Conservation (phyloP, 2,113 vertebrate species). For the Elephantulus edwardii region DNA sequence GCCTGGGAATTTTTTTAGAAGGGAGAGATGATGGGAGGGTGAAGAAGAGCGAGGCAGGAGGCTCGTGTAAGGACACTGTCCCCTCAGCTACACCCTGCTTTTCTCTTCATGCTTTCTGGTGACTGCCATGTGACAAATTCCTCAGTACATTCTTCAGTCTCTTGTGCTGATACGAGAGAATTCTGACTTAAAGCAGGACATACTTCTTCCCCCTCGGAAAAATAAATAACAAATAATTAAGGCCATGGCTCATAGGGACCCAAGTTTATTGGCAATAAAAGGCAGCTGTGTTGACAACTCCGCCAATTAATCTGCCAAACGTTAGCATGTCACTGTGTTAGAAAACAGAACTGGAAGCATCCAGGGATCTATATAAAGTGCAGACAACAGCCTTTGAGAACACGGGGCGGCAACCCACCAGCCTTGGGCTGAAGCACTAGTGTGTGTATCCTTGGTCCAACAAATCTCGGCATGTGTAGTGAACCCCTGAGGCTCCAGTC, state of each 20-base stretch:
- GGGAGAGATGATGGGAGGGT: background rate
- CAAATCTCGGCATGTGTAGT: background rate
- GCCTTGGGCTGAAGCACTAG: background rate
- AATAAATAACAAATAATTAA: slow-evolving; percentile 67
- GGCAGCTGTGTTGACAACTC: slow-evolving; percentile 64
- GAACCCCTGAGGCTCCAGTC: background rate
- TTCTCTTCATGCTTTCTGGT: background rate
- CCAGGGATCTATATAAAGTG: slow-evolving; percentile 33
- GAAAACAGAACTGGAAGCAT: slow-evolving; percentile 20
- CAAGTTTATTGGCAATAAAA: slow-evolving; percentile 74
- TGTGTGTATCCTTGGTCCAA: background rate
- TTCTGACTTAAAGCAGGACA: background rate
- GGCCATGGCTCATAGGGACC: slow-evolving; percentile 37
- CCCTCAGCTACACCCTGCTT: background rate
- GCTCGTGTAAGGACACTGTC: fast-evolving
- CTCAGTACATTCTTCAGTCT: background rate
- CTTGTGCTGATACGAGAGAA: background rate
- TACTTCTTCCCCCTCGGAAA: slow-evolving; percentile 42
- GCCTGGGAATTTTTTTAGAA: fast-evolving
- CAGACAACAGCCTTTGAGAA: background rate
- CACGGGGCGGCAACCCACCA: background rate
- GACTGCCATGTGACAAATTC: background rate
- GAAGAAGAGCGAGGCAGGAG: background rate
- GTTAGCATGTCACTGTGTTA: slow-evolving; percentile 43
- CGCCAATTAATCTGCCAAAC: slow-evolving; percentile 54